Conservation (phyloP, 1,140 invertebrate genomes). For the Neodiprion fabricii region DNA sequence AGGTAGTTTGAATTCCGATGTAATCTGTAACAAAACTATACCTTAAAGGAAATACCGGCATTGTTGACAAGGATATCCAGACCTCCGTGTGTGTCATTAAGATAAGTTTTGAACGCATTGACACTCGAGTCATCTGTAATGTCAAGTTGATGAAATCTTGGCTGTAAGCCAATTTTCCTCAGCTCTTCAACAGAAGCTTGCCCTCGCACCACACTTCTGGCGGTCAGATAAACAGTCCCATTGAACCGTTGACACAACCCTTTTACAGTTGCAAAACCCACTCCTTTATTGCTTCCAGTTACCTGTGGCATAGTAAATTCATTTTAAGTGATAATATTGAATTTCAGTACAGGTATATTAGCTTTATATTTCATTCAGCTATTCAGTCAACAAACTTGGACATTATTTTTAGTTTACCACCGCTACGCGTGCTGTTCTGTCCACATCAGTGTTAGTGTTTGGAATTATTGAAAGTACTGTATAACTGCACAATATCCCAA, state of each 20-base stretch:
- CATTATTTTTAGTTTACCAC: too few relatives aligned
- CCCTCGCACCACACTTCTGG: constrained; percentile 66
- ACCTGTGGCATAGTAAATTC: constrained; percentile 49
- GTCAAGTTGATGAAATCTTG: constrained; percentile 74
- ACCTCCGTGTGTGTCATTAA: constrained; percentile 73
- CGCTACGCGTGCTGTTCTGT: too few relatives aligned
- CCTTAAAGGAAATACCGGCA: constrained; percentile 81
- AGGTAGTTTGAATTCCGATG: not conserved
- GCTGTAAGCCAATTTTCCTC: constrained; percentile 61
- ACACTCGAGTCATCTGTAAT: constrained; percentile 68
- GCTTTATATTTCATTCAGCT: too few relatives aligned
- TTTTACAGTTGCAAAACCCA: constrained; percentile 67
- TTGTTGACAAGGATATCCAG: constrained; percentile 86
- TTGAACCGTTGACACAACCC: constrained; percentile 69
- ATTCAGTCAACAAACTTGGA: too few relatives aligned
- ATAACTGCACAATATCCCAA: too few relatives aligned
- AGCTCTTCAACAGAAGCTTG: constrained; percentile 65
- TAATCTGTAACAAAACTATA: constrained; percentile 19
- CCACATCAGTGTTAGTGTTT: too few relatives aligned
- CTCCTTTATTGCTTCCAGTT: constrained; percentile 70
- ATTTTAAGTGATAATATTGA: too few relatives aligned
- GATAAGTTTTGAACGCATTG: constrained; percentile 63
- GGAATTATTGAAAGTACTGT: too few relatives aligned
- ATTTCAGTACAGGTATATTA: too few relatives aligned
- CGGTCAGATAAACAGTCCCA: constrained; percentile 70